Conservation (phyloP, 1,140 invertebrate species). For the Cyclargus thomasi region DNA sequence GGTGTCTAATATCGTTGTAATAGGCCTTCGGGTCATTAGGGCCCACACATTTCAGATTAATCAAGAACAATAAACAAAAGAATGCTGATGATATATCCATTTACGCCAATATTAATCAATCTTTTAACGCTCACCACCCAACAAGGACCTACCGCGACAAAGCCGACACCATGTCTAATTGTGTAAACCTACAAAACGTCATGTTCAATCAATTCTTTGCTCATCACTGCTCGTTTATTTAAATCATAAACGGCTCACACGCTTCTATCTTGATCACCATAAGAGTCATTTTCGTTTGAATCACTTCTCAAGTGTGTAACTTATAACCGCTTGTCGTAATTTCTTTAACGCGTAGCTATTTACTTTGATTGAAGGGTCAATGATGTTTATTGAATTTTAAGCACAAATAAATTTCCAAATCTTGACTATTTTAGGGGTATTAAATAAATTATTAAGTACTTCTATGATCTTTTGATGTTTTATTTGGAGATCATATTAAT, state of each 20-base stretch:
- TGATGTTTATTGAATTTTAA: slow-evolving; percentile 4
- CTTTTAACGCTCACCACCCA: slow-evolving; percentile 15
- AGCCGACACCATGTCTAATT: slow-evolving; percentile 19
- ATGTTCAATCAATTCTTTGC: slow-evolving; percentile 42
- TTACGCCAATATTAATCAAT: slow-evolving; percentile 7
- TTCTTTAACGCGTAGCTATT: neutral
- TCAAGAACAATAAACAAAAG: slow-evolving; percentile 6
- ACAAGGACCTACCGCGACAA: slow-evolving; percentile 23
- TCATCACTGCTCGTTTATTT: slow-evolving; percentile 35
- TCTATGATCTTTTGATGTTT: too few species aligned
- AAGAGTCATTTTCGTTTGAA: slow-evolving; percentile 20
- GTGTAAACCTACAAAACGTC: slow-evolving; percentile 28
- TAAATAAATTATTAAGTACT: too few species aligned
- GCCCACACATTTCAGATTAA: neutral
- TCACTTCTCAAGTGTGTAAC: neutral
- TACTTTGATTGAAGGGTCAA: neutral
- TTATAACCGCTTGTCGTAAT: slow-evolving; percentile 3
- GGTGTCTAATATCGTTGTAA: neutral
- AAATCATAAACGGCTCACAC: slow-evolving; percentile 18
- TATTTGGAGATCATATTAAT: too few species aligned
- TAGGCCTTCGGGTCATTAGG: neutral
- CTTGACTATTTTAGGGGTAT: neutral
- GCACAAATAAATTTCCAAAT: neutral
- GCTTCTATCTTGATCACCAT: neutral
- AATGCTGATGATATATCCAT: slow-evolving; percentile 7